Percentiles rank a stretch among this genome's conserved stretches.
Evolutionary conservation across 2,797 vertebrate genomes (phyloP).

Genomic region (Aselliscus stoliczkanus): DNA sequence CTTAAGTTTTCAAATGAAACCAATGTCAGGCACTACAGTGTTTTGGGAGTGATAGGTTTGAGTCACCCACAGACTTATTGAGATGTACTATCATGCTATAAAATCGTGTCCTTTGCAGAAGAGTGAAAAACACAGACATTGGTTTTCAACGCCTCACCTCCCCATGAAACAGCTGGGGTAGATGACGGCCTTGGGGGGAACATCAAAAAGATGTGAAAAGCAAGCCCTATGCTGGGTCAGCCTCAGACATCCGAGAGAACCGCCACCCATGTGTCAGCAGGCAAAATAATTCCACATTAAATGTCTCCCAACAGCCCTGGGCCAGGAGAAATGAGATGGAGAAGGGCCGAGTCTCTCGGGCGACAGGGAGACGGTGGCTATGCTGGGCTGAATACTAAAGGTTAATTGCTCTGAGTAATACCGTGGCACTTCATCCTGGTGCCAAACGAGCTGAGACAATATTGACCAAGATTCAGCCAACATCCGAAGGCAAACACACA

Average conservation of each 20-base stretch:
- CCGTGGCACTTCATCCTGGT: background rate
- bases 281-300: background rate
- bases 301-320: background rate
- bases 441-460: background rate
- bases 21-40: fast-evolving
- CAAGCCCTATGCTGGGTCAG: background rate
- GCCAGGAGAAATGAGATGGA: background rate
- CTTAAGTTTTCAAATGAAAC: background rate
- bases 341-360: background rate
- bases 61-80: too few species aligned
- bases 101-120: background rate
- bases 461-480: slow-evolving; percentile 21
- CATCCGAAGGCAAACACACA: slow-evolving; percentile 1
- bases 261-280: background rate
- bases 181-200: background rate
- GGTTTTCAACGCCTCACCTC: background rate
- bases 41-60: background rate
- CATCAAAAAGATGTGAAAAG: background rate
- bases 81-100: fast-evolving
- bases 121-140: background rate
- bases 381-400: background rate
- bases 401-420: slow-evolving; percentile 18
- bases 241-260: background rate
- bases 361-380: fast-evolving
- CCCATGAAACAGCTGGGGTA: background rate